phyloP scores from a whole-genome alignment of 2,888 invertebrate species.

The Imbricaverruca yamaguchii region DNA sequence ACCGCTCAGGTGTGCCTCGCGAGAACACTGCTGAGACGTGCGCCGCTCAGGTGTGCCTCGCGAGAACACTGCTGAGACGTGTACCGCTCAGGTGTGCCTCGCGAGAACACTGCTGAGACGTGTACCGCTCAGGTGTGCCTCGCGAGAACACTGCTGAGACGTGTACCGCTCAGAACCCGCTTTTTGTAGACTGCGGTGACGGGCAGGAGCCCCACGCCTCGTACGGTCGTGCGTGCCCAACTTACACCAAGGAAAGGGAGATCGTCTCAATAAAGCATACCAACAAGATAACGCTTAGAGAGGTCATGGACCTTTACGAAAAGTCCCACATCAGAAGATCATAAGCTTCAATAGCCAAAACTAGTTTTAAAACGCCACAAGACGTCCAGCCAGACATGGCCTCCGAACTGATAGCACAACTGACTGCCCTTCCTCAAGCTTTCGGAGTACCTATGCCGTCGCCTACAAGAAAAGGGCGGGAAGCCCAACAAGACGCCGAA shows the following conservation, averaged over 20 bases:
- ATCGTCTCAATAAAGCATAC: neutral
- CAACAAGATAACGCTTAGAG: neutral
- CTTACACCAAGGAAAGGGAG: neutral
- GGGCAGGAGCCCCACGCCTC: neutral
- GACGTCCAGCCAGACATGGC: neutral
- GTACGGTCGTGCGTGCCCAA: neutral
- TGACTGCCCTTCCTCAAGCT: neutral
- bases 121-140: no score
- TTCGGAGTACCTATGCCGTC: neutral
- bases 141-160: no score
- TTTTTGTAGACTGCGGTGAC: neutral
- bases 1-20: no score
- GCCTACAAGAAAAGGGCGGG: neutral
- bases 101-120: no score
- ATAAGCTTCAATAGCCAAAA: no score
- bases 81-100: no score
- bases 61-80: no score
- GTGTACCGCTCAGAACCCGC: no score
- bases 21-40: no score
- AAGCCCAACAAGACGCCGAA: no score
- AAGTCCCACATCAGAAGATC: no score
- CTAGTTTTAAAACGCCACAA: neutral
- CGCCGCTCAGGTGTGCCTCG: no score
- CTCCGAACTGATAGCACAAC: neutral
- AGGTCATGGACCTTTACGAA: neutral